Conservation (phyloP, 2,113 vertebrate species). For the Platycercus adscitus region DNA sequence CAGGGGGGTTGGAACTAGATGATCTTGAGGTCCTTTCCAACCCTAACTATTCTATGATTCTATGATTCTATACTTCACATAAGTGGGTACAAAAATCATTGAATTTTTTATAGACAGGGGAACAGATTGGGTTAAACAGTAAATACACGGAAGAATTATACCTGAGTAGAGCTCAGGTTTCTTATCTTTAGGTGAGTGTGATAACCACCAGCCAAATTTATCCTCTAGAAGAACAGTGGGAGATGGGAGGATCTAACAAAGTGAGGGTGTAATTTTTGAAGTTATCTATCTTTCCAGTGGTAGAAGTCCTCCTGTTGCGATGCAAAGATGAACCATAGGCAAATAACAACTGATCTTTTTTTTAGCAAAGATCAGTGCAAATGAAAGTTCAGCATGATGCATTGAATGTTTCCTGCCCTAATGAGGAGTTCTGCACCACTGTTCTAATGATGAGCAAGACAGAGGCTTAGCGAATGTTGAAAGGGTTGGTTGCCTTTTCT, state of each 20-base stretch:
- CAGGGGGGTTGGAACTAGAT: background rate
- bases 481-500: slow-evolving; percentile 20
- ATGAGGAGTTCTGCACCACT: slow-evolving; percentile 34
- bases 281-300: background rate
- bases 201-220: slow-evolving; percentile 13
- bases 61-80: background rate
- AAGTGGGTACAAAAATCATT: background rate
- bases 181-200: background rate
- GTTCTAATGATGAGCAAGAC: background rate
- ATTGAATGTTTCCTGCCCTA: slow-evolving; percentile 31
- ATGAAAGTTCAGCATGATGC: slow-evolving; percentile 39
- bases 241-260: slow-evolving; percentile 26
- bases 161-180: background rate
- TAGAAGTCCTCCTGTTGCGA: slow-evolving; percentile 15
- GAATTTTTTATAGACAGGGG: background rate
- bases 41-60: background rate
- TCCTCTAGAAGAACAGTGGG: slow-evolving; percentile 7
- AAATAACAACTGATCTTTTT: slow-evolving; percentile 54
- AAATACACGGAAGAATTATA: slow-evolving; percentile 12
- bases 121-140: slow-evolving; percentile 3
- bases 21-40: background rate
- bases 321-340: slow-evolving; percentile 20
- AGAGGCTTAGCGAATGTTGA: background rate
- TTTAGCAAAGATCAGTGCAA: slow-evolving; percentile 25
- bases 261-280: background rate